Conservation (phyloP, 2,797 vertebrate genomes). For the Sebastes matsubarae region DNA sequence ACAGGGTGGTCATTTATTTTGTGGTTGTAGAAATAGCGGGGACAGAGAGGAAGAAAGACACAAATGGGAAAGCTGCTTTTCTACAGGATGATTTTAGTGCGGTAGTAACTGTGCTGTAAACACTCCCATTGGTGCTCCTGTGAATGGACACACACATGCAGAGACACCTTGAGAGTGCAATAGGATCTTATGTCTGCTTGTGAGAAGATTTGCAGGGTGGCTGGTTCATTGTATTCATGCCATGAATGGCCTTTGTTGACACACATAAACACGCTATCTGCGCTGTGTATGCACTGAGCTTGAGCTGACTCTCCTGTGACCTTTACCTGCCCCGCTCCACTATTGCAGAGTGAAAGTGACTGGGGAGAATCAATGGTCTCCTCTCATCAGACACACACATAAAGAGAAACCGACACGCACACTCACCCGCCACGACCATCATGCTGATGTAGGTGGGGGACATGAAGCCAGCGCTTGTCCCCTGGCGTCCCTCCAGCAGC, state of each 20-base stretch:
- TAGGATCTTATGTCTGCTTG: constrained; percentile 7
- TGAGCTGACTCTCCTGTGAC: constrained; percentile 42
- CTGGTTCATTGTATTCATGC: constrained; percentile 4
- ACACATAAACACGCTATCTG: constrained; percentile 10
- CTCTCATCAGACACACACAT: constrained; percentile 42
- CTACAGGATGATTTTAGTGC: constrained; percentile 5
- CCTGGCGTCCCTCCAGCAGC: constrained; percentile 54
- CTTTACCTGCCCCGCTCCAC: constrained; percentile 53
- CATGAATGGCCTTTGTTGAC: constrained; percentile 20
- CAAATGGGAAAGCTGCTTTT: constrained; percentile 27
- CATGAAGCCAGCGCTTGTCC: constrained; percentile 51
- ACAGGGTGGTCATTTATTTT: constrained; percentile 43
- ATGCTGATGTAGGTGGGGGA: constrained; percentile 44
- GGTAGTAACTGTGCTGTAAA: constrained; percentile 26
- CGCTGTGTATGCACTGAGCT: constrained; percentile 6
- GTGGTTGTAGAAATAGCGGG: constrained; percentile 7
- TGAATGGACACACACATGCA: not conserved
- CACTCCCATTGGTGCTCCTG: not conserved
- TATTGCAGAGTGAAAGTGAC: constrained; percentile 55
- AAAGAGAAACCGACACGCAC: constrained; percentile 17
- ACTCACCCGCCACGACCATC: constrained; percentile 24
- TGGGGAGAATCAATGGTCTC: constrained; percentile 62
- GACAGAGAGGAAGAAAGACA: not conserved
- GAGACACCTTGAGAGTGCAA: not conserved
- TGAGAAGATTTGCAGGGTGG: constrained; percentile 26